Base-by-base conservation (phyloP, 1,140 invertebrate species). In the Nasonia vitripennis region DNA sequence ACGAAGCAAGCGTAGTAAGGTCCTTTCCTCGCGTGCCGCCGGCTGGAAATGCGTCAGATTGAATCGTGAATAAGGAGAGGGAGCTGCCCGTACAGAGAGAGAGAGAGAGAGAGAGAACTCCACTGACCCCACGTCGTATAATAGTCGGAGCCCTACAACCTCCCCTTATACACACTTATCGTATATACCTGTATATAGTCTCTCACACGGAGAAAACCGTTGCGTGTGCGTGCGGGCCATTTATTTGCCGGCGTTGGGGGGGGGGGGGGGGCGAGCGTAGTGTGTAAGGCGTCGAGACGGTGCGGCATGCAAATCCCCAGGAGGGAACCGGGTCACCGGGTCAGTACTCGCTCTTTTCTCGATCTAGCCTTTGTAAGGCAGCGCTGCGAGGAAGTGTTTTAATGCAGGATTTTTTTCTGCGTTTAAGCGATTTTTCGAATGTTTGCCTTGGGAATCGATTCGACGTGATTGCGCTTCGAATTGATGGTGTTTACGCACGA, bases 41-140 rank as follows among this genome's bases (percentile, higher is more conserved):
- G 34, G 51, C 27, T 68, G 11, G 17, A 91, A 91, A 90, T 90
- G 91, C 90, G 89, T 91, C 79, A 90, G 90, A 92, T 91, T 90
- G 89, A 91, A 91, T 90, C 90, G 86, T 77, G 86, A 78, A 27
- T 27, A 74, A 86, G 74, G 78, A 81, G 86, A 74, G 89, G 20
- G 86, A 55, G 17, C 51, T 14, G 9, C 45, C 45, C 2, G 45
- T 48, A 48, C 45, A 5, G 51, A 17, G 12, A 55, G 12, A 55
- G 51, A 27, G 27, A 55, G 51, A 55, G 12, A 14, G 51, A 55
- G 55, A n/a, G 41, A 45, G 41, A 45, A 45, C 17, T 20, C 17
- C 5, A 62, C 55, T 62, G 55, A 62, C 55, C 55, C 55, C 55
- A 17, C 48, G 48, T 17, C 48, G 48, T 51, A 51, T 51, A 62